A percentile compares a stretch with the other conserved stretches of the same genome.
Conservation (phyloP, 2,113 vertebrate genomes). For the Cephalopterus ornatus region DNA sequence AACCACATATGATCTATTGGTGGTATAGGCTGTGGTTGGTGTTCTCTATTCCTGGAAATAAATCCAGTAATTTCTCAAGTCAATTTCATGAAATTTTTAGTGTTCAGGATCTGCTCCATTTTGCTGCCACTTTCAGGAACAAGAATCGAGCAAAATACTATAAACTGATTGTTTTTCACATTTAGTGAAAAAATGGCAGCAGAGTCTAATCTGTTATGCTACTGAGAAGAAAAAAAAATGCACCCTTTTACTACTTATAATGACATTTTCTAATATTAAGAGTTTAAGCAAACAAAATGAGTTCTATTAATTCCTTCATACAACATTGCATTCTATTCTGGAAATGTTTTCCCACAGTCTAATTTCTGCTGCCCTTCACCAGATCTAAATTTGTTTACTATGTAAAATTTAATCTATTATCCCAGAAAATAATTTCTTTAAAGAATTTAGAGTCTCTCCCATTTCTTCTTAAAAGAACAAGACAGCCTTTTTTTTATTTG, state of each 20-base stretch:
- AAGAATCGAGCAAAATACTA: neutral
- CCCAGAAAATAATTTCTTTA: neutral
- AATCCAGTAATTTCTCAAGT: neutral
- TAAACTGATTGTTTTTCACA: neutral
- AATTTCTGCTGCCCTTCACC: neutral
- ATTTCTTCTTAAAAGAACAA: neutral
- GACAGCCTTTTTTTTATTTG: neutral
- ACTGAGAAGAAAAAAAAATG: neutral
- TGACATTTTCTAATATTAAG: neutral
- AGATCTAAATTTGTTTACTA: neutral
- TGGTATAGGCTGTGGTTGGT: neutral
- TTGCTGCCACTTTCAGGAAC: neutral
- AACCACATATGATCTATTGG: rapidly evolving
- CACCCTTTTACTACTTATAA: neutral
- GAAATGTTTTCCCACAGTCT: neutral
- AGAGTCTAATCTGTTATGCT: neutral
- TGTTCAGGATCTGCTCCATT: neutral
- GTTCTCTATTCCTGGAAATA: neutral
- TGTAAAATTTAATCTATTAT: neutral
- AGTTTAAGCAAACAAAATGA: neutral
- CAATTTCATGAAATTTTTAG: neutral
- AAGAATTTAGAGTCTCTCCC: neutral
- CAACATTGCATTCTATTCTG: neutral
- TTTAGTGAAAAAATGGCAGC: neutral
- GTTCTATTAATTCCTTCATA: neutral